These are phyloP conservation scores for Rhabdornis inornatus DNA, from an alignment of 2,113 vertebrate species.

Conservation along the genomic window DNA sequence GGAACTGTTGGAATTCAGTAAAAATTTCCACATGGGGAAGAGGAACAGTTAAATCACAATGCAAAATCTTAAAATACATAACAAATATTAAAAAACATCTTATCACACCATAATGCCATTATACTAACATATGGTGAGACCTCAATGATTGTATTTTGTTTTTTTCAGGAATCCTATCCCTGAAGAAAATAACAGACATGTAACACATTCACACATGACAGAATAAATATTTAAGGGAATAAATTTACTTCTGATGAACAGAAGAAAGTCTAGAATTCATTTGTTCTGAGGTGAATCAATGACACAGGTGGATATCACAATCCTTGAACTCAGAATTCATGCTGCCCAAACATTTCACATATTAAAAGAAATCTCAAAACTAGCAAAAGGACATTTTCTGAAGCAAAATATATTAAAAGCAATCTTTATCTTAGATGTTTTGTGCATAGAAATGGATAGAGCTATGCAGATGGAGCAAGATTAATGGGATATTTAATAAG, in stretches of 20 bases:
- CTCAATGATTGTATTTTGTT: not conserved
- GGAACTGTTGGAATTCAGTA: not conserved
- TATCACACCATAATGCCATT: not conserved
- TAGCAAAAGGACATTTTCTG: not conserved
- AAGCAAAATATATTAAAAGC: not conserved
- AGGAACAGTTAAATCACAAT: not conserved
- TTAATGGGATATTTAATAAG: not conserved
- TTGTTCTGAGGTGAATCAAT: not conserved
- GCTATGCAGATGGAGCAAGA: not conserved
- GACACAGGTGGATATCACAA: not conserved
- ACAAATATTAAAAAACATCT: not conserved
- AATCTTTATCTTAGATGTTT: not conserved
- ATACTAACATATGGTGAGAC: not conserved
- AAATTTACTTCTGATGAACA: not conserved
- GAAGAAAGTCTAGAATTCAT: not conserved
- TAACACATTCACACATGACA: not conserved
- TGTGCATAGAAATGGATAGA: not conserved
- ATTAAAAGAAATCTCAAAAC: not conserved
- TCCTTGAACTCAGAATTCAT: not conserved
- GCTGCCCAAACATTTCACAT: not conserved
- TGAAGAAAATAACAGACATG: not conserved
- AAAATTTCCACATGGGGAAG: not conserved
- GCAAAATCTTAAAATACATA: not conserved
- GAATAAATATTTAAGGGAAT: not conserved
- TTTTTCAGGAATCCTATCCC: not conserved